Evolutionary conservation across 2,888 invertebrate species (phyloP).

Genomic region (Mimas tiliae): DNA sequence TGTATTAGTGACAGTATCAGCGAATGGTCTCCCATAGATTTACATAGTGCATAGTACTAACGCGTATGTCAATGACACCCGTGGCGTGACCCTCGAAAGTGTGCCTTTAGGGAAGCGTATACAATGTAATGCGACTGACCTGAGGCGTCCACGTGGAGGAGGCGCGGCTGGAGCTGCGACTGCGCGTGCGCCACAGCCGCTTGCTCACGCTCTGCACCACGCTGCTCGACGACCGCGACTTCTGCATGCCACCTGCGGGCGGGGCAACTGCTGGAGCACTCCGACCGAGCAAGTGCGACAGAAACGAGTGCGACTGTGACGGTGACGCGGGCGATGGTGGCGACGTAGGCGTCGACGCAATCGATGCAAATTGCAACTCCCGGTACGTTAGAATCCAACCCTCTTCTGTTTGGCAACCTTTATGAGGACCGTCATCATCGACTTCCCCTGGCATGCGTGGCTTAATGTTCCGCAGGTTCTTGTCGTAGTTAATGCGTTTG

Average conservation of each 20-base stretch:
- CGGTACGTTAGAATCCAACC: constrained; percentile 87
- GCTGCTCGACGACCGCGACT: constrained; percentile 94
- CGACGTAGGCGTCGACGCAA: constrained; percentile 78
- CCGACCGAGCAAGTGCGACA: constrained; percentile 69
- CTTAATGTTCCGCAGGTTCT: constrained; percentile 92
- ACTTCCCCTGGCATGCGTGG: constrained; percentile 90
- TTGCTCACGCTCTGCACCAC: constrained; percentile 94
- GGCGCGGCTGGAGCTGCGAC: constrained; percentile 91
- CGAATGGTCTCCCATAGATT: too few species aligned
- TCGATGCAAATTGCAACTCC: constrained; percentile 67
- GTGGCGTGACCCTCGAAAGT: too few species aligned
- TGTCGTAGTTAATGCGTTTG: constrained; percentile 94
- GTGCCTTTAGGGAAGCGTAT: neutral
- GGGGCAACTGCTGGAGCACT: constrained; percentile 62
- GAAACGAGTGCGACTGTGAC: constrained; percentile 76
- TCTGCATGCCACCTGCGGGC: constrained; percentile 92
- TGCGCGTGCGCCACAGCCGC: constrained; percentile 93
- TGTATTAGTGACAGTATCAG: too few species aligned
- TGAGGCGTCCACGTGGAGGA: constrained; percentile 92
- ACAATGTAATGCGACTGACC: constrained; percentile 86
- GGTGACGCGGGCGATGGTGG: constrained; percentile 81
- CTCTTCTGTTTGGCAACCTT: constrained; percentile 91
- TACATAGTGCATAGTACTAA: too few species aligned
- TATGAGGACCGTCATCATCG: constrained; percentile 90
- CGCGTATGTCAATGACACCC: too few species aligned